Evolutionary conservation across 2,113 vertebrate genomes (phyloP).

Genomic region (Pterocles gutturalis): DNA sequence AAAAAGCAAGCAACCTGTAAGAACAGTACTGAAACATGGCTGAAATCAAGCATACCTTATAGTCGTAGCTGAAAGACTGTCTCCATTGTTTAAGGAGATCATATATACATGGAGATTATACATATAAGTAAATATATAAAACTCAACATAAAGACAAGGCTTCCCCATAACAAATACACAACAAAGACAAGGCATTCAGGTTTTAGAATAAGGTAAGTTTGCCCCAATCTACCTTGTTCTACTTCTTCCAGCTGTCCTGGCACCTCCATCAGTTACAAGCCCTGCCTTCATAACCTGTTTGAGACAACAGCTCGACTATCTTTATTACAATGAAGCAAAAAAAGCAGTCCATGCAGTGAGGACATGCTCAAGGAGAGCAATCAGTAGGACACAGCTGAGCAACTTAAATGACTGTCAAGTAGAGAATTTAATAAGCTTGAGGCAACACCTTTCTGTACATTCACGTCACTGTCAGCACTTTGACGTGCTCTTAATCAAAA

Average conservation of each 20-base stretch:
- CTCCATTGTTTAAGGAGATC: background rate
- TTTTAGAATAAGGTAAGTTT: background rate
- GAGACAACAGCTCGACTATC: background rate
- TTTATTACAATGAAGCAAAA: background rate
- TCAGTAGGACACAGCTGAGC: background rate
- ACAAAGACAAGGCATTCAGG: background rate
- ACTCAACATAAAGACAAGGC: background rate
- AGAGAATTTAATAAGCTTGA: slow-evolving; percentile 31
- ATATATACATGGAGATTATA: background rate
- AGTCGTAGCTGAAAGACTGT: background rate
- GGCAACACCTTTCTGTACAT: background rate
- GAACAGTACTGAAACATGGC: background rate
- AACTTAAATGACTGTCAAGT: background rate
- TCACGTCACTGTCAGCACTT: slow-evolving; percentile 3
- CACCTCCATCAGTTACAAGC: slow-evolving; percentile 10
- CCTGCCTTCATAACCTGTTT: background rate
- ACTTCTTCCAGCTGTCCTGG: slow-evolving; percentile 33
- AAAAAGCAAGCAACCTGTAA: background rate
- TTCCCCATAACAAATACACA: background rate
- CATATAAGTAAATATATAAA: background rate
- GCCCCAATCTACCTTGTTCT: slow-evolving; percentile 26
- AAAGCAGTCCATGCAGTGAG: background rate
- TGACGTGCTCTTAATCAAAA: slow-evolving; percentile 7
- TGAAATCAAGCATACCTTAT: background rate
- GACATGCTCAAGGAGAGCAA: background rate